Evolutionary conservation across 2,113 vertebrate genomes (phyloP), one percentile per base, ranked within the genome.

Genomic region (Megaceryle torquata): DNA sequence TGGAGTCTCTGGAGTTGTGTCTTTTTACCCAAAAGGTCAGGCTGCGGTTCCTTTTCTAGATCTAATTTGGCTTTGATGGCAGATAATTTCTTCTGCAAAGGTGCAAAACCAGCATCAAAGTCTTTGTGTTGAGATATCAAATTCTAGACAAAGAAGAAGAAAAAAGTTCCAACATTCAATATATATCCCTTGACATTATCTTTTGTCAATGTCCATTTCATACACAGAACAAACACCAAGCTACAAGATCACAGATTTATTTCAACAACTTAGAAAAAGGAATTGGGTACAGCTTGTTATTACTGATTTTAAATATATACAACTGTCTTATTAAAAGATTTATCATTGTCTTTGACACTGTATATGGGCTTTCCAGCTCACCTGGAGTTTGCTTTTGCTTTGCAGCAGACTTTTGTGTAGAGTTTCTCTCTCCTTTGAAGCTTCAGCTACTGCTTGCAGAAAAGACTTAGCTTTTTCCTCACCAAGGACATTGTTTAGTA

Each of bases 1-100:
- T 98, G 98, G n/a, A 99, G 94, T 92, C 98, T 98, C 59, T 98
- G 98, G 8, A 98, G 97, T 64, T 99, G 98, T 76, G 98, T 98
- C 93, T 99, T 98, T 88, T 99, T 99, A 43, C 98, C 97, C 37
- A 98, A 97, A 64, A 99, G 98, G 86, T 99, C 98, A 22, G 98
- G 97, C 87, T 95, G 98, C 5, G 97, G 97, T 12, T 94, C 93
- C 18, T 98, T 97, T 56, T 98, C 97, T 5, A 98, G 82, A 19
- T 89, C 88, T 77, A 98, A 82, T 56, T 97, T 97, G 51, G 94
- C 96, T 86, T 95, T 97, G 70, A 99, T 96, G 33, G 88, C 88
- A 24, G 59, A 59, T 71, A 99, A 93, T 91, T 97, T 98, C 72
- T 97, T 97, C 68, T 97, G 94, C 53, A 99, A 95, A 50, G 97